Evolutionary conservation across 2,797 vertebrate genomes (phyloP), one percentile per base, ranked within the genome.

Genomic region (Pangasius mekongensis): DNA sequence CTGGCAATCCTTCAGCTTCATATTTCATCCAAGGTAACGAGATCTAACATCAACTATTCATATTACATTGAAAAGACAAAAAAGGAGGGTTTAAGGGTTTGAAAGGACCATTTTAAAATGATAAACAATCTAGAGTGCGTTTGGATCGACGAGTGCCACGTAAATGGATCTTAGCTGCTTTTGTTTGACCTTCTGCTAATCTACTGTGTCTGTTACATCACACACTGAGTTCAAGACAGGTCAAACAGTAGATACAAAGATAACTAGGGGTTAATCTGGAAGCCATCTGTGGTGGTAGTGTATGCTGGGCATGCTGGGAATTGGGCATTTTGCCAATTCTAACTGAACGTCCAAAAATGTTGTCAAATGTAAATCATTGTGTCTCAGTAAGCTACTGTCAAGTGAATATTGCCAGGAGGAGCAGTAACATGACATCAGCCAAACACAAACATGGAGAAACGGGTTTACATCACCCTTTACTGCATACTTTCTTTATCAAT

Each of bases 151-250:
- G 54, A 54, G 13, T 18, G 36, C 18, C 30, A 80, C 39, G 33
- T 84, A 39, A 88, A 87, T 82, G 64, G 62, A 87, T 87, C 78
- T 85, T 89, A 43, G 87, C 86, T 43, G 43, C 69, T 83, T 87
- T 86, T 88, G 66, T 69, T 67, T 89, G 85, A 84, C 87, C 90
- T 90, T 88, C 52, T 88, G 58, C 60, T 85, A 84, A 89, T 90
- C 85, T 86, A 87, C 69, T 80, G 39, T 43, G 78, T 71, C 81
- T 56, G 83, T 89, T 89, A 84, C 73, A 85, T 91, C 87, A 87
- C 87, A 86, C 67, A 81, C 39, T 84, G 43, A 86, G 39, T 30
- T 66, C 43, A 88, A 33, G 56, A 84, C 83, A 66, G 3, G 84
- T 74, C 73, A 83, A 78, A 58, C 87, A 67, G 78, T 39, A 86